phyloP scores from a whole-genome alignment of 2,113 vertebrate genomes.

The Casuarius casuarius region DNA sequence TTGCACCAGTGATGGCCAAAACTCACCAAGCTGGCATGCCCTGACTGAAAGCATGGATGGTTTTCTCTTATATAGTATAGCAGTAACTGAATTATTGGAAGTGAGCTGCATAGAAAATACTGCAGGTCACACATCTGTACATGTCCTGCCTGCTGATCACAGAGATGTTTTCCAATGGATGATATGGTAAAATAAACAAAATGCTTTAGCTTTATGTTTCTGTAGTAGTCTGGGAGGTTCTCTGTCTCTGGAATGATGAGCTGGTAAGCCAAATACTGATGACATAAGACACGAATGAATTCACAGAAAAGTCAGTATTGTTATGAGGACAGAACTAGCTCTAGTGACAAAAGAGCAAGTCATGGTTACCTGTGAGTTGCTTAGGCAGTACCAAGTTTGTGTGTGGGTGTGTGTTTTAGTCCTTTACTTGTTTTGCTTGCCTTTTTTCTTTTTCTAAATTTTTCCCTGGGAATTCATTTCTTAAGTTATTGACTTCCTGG shows the following conservation, averaged over 20 bases:
- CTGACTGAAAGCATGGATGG: neutral
- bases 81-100: neutral
- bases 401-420: neutral
- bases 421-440: neutral
- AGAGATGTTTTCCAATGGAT: neutral
- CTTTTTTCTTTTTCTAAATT: neutral
- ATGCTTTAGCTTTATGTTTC: neutral
- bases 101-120: neutral
- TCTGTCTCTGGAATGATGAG: neutral
- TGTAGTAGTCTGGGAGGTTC: neutral
- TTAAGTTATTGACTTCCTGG: neutral
- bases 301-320: neutral
- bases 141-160: neutral
- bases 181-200: neutral
- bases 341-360: neutral
- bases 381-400: neutral
- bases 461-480: neutral
- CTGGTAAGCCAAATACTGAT: neutral
- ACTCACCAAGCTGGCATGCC: neutral
- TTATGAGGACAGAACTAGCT: neutral
- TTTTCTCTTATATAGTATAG: neutral
- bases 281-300: neutral
- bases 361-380: fast-evolving
- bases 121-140: neutral
- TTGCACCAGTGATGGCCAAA: neutral